Base-by-base conservation (phyloP, 2,888 invertebrate genomes). In the Calephelis perditalis region DNA sequence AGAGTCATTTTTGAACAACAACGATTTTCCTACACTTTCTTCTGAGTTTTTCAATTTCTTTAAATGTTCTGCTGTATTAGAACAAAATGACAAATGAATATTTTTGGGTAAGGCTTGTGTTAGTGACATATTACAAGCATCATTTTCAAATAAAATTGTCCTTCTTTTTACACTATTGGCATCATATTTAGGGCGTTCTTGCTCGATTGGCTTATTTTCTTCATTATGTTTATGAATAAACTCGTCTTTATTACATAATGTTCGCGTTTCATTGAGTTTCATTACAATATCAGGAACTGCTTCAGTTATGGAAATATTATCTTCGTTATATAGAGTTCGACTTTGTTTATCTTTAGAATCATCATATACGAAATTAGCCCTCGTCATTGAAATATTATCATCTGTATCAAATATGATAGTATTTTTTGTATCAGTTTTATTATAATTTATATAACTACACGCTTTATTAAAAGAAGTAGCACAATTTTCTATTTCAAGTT, bases 111-210 rank as follows among this genome's bases (percentile, higher is more conserved):
- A 46, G 9, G 36, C 67, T 62, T 71, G 68, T 2, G 73, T 75
- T 59, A 75, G 71, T 57, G 73, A 73, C 52, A 72, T 63, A 26
- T 72, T 62, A 9, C 61, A 64, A 40, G 61, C 58, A 43, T 68
- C 66, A 37, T 65, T 57, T 11, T 67, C 65, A 59, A 67, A 70
- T 4, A 70, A 61, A 15, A 71, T 69, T 9, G 71, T 71, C 52
- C 62, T 66, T 57, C 67, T 36, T 36, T 57, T 64, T 67, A 40
- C 40, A 40, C 64, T 69, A 26, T 63, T 63, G n/a, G 56, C 56
- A 40, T 40, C 8, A 7, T 6, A 40, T 40, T 40, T 40, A 3
- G 40, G 8, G 8, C 5, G 6, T 40, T 40, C 6, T 40, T 40
- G 40, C 6, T 40, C 40, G 8, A 8, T 40, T 40, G 40, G 40